A percentile compares a stretch with the other conserved stretches of the same genome.
Conservation (phyloP, 2,888 invertebrate genomes). For the Anodontia alba region DNA sequence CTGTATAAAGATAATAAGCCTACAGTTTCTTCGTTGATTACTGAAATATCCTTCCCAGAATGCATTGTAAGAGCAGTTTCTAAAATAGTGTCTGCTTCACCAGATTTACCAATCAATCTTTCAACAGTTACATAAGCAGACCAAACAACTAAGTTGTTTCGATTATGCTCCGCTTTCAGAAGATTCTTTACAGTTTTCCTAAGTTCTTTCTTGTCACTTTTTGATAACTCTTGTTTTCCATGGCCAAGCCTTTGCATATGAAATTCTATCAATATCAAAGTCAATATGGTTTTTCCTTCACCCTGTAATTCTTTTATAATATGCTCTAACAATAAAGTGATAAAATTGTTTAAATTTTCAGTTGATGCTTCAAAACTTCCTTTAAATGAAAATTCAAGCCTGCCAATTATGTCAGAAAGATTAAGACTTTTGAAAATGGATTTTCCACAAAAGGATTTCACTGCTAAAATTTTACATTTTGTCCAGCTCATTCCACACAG, state of each 20-base stretch:
- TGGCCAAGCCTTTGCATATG: conserved; percentile 26
- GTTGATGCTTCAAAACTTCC: background rate
- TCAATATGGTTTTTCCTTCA: conserved; percentile 60
- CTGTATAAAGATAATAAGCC: conserved; percentile 65
- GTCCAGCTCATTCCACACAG: conserved; percentile 41
- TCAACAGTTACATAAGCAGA: conserved; percentile 80
- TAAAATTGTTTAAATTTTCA: conserved; percentile 1
- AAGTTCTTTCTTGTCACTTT: conserved; percentile 73
- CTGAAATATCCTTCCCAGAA: conserved; percentile 41
- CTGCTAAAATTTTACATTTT: background rate
- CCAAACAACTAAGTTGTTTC: conserved; percentile 83
- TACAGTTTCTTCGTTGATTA: conserved; percentile 21
- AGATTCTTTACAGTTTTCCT: conserved; percentile 80
- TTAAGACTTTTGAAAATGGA: background rate
- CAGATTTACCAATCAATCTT: conserved; percentile 70
- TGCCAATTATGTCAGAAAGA: background rate
- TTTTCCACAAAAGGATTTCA: background rate
- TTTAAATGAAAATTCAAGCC: background rate
- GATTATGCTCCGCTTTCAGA: conserved; percentile 79
- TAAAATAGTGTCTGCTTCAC: conserved; percentile 79
- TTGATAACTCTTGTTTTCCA: conserved; percentile 29
- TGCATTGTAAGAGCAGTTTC: conserved; percentile 77
- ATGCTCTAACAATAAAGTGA: conserved; percentile 56
- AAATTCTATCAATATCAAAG: conserved; percentile 46
- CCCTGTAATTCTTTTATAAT: conserved; percentile 56